Evolutionary conservation across 2,797 vertebrate species (phyloP).

Genomic region (Phyllotis vaccarum): DNA sequence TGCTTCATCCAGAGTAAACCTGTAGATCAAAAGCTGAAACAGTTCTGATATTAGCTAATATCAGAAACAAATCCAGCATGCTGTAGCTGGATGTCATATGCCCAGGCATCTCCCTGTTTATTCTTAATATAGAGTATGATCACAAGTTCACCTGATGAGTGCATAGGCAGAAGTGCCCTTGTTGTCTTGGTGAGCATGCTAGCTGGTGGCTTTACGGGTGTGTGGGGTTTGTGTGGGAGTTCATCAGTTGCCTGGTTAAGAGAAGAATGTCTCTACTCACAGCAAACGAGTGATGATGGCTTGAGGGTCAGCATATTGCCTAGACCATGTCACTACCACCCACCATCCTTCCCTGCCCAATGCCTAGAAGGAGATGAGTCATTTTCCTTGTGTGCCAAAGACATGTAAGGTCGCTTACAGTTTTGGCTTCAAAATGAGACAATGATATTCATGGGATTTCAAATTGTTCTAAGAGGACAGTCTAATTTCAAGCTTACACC

Average conservation of each 20-base stretch:
- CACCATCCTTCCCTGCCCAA: not conserved
- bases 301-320: not conserved
- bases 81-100: not conserved
- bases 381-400: not conserved
- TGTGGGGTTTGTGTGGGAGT: not conserved
- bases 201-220: not conserved
- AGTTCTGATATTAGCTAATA: not conserved
- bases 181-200: not conserved
- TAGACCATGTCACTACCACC: not conserved
- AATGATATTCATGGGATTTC: not conserved
- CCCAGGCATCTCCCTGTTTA: not conserved
- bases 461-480: not conserved
- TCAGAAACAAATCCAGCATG: not conserved
- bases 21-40: not conserved
- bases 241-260: not conserved
- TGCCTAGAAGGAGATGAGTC: not conserved
- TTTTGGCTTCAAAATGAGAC: not conserved
- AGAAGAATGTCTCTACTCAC: not conserved
- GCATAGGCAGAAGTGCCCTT: not conserved
- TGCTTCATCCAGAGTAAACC: not conserved
- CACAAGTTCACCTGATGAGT: no score
- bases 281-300: not conserved
- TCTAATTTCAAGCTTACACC: not conserved
- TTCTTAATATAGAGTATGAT: not conserved
- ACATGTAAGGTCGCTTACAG: not conserved